Base-by-base conservation (phyloP, 2,113 vertebrate species). In the Lycaon pictus region DNA sequence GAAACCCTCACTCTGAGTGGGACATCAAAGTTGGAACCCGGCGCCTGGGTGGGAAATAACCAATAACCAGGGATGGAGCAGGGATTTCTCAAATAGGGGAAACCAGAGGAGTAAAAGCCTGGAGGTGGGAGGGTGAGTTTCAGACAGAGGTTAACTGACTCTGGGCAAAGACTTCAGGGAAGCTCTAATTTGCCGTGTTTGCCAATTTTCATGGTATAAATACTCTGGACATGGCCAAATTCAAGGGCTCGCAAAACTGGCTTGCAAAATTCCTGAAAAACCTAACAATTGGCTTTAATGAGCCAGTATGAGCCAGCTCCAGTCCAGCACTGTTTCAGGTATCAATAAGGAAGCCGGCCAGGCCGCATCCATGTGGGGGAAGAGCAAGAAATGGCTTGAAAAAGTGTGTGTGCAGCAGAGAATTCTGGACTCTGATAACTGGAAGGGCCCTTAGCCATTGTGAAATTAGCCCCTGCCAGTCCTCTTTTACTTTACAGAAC, bases 221-320 rank as follows among this genome's bases (percentile, higher is more conserved):
- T 71, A 56, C 48, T 65, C 55, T 63, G 56, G 60, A 65, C 11
- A 1, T 74, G 53, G 88, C 81, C 88, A 60, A 37, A 88, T 90
- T 83, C 74, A 95, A 96, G 48, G 80, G 19, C 89, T 91, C 55
- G 43, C 55, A 76, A 83, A 93, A 95, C 60, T 48, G 67, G 55
- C 71, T 96, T 91, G 90, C 55, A 82, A 88, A 97, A 87, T 90
- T 82, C 65, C n/a, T 72, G 77, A 27, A 92, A 82, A 87, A 51
- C 29, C n/a, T n/a, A 90, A 84, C 77, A 71, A 32, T 58, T 96
- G 84, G 27, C 80, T 96, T 76, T 55, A 43, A 80, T 60, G 74
- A 56, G 35, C 17, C 29, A 43, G 83, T 35, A 9, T 1, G 11
- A 88, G 77, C 13, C 58, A 81, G 58, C 25, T 63, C 58, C 72